phyloP scores from a whole-genome alignment of 2,888 invertebrate species.

The Diabrotica balteata region DNA sequence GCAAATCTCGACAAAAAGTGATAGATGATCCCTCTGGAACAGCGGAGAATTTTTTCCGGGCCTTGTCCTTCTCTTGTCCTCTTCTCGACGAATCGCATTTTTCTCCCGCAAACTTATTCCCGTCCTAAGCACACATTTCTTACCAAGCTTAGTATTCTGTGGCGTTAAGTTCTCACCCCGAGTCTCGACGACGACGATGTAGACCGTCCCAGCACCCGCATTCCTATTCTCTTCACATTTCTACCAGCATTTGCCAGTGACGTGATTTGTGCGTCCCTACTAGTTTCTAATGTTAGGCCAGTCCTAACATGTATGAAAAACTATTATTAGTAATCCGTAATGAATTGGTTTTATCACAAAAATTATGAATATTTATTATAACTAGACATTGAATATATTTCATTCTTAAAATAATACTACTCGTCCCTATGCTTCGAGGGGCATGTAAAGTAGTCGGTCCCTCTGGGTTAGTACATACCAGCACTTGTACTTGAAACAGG shows the following conservation, averaged over 20 bases:
- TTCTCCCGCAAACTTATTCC: slow-evolving; percentile 56
- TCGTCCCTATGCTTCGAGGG: too few relatives aligned
- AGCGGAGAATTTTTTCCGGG: slow-evolving; percentile 49
- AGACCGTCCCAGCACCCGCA: slow-evolving; percentile 46
- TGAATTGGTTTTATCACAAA: too few relatives aligned
- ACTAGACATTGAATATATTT: too few relatives aligned
- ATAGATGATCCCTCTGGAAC: slow-evolving; percentile 57
- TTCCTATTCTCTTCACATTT: slow-evolving; percentile 60
- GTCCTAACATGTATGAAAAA: not conserved
- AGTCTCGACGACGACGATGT: slow-evolving; percentile 21
- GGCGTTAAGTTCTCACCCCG: slow-evolving; percentile 54
- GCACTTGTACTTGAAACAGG: too few relatives aligned
- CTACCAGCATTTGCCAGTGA: slow-evolving; percentile 60
- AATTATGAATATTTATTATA: too few relatives aligned
- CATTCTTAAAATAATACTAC: too few relatives aligned
- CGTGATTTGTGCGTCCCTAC: slow-evolving; percentile 58
- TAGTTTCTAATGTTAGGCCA: slow-evolving; percentile 40
- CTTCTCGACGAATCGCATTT: slow-evolving; percentile 55
- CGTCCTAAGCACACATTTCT: slow-evolving; percentile 59
- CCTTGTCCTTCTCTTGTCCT: slow-evolving; percentile 31
- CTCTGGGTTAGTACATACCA: too few relatives aligned
- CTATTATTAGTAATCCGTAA: too few relatives aligned
- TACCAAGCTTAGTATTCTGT: slow-evolving; percentile 56
- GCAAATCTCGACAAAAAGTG: slow-evolving; percentile 55
- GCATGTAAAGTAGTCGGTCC: too few relatives aligned